Evolutionary conservation across 2,888 invertebrate genomes (phyloP).

Genomic region (Synergus laeviventris): DNA sequence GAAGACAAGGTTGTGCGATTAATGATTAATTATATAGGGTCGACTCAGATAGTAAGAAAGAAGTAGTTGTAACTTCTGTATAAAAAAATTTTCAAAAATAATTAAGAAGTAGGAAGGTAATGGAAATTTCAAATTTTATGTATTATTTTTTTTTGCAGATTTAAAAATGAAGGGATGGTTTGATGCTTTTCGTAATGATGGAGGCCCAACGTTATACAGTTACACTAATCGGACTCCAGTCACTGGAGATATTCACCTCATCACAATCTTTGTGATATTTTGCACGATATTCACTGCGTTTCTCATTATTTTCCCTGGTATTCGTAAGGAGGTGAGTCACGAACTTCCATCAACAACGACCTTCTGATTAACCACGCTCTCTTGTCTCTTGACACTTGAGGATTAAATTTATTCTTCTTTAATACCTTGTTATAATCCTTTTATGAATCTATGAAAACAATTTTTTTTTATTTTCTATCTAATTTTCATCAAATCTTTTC

Average conservation of each 20-base stretch:
- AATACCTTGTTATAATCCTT: constrained; percentile 26
- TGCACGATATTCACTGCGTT: constrained; percentile 95
- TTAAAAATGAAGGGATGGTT: constrained; percentile 95
- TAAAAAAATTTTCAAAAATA: background rate
- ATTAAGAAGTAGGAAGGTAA: background rate
- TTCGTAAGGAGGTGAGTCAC: constrained; percentile 88
- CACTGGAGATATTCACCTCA: constrained; percentile 92
- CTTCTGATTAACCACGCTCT: constrained; percentile 36
- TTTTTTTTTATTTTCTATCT: background rate
- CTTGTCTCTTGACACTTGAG: constrained; percentile 36
- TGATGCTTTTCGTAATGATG: constrained; percentile 97
- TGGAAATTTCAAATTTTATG: background rate
- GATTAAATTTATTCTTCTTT: constrained; percentile 20
- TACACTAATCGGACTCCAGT: constrained; percentile 97
- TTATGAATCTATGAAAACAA: background rate
- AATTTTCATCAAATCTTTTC: background rate
- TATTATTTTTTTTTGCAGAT: constrained; percentile 47
- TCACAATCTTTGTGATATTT: constrained; percentile 91
- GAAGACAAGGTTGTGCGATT: constrained; percentile 33
- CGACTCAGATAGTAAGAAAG: no score
- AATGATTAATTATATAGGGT: constrained; percentile 3
- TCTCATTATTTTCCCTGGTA: constrained; percentile 96
- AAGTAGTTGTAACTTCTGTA: no score
- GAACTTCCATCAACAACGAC: constrained; percentile 38
- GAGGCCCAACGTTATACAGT: constrained; percentile 96